Evolutionary conservation across 2,797 vertebrate species (phyloP), one percentile per base, ranked within the genome.

Genomic region (Melanogrammus aeglefinus): DNA sequence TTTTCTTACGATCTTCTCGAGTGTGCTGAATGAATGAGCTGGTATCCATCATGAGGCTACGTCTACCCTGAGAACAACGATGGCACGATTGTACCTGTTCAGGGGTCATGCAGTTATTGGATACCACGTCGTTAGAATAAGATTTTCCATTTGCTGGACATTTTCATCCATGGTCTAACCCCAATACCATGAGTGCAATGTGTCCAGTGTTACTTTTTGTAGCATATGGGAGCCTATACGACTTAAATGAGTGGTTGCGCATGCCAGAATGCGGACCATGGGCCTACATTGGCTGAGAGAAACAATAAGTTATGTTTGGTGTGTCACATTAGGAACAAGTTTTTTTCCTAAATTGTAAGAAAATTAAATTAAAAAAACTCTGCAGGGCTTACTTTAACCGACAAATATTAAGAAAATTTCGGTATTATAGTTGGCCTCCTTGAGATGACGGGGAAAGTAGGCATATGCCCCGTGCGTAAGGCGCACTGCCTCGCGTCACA

Each of bases 401-500:
- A 24, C 63, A 10, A 66, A 66, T 12, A 66, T 27, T 66, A 10
- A 27, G 63, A 12, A 66, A 27, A 69, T 13, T 9, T 66, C n/a
- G 57, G 6, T 10, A 27, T 66, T 2, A 27, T 27, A 27, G 57
- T 24, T 24, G 63, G n/a, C 63, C n/a, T 69, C 9, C 47, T 57
- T 21, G 47, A 21, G 18, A 21, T 6, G 16, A 21, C 16, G 47
- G 47, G 16, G 47, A 21, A 7, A 57, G 47, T 27, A 27, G 24
- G 63, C 63, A 24, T 27, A 27, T 27, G 63, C n/a, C 1, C 1
- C 24, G 63, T 9, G 63, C 63, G 63, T 69, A 69, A 69, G 24
- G 63, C 63, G 24, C 63, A 69, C 14, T 16, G 6, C 63, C 63
- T 69, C 24, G 9, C 8, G 10, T 91, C 80, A 92, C 0, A 92